A percentile compares a stretch with the other conserved stretches of the same genome.
These are phyloP conservation scores for Trachops cirrhosus DNA, from an alignment of 2,797 vertebrate species.

Conservation along the genomic window DNA sequence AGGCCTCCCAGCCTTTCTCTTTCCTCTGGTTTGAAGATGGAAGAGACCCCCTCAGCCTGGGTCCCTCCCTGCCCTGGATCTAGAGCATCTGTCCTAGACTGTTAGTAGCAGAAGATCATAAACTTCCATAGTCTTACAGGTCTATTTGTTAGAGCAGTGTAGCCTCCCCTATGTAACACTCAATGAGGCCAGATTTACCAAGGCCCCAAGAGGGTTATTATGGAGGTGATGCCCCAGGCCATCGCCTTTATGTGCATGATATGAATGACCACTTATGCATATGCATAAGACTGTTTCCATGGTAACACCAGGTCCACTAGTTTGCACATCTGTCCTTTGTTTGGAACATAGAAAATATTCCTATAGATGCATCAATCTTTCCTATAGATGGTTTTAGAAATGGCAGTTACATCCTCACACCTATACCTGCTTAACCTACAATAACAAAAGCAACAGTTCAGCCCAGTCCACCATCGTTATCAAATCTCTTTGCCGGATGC, in stretches of 20 bases:
- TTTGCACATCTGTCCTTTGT: neutral
- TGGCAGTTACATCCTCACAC: neutral
- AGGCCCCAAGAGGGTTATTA: neutral
- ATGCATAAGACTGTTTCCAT: slow-evolving; percentile 2
- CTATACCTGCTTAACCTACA: neutral
- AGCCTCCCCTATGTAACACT: neutral
- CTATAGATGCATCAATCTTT: neutral
- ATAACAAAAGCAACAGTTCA: neutral
- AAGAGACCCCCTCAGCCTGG: no score
- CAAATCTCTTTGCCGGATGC: neutral
- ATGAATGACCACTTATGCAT: neutral
- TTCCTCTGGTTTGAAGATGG: neutral
- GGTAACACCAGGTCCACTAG: neutral
- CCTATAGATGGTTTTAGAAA: neutral
- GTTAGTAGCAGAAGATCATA: neutral
- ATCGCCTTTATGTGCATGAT: neutral
- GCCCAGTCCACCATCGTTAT: neutral
- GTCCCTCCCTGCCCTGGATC: neutral
- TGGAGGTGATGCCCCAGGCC: neutral
- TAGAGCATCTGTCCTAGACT: neutral
- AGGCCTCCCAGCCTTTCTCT: neutral
- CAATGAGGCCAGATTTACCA: neutral
- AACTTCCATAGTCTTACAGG: neutral
- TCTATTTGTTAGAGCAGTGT: neutral
- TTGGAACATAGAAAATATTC: neutral